Conservation (phyloP, 1,140 invertebrate genomes). For the Bombyx mandarina region DNA sequence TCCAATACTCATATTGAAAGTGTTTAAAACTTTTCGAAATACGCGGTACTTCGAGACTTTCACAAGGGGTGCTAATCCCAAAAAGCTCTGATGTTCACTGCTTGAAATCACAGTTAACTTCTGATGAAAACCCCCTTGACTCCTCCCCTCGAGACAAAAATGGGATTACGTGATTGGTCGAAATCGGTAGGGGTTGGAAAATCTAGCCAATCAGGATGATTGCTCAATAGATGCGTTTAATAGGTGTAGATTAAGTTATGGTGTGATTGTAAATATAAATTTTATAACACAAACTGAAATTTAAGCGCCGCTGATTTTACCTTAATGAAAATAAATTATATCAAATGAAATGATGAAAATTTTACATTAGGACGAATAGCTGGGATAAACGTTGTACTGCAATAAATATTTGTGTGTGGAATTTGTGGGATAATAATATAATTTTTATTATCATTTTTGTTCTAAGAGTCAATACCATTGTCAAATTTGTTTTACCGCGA, state of each 20-base stretch:
- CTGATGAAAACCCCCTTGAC: constrained; percentile 54
- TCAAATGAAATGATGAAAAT: too few species aligned
- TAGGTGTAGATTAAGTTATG: constrained; percentile 69
- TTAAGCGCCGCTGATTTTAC: too few species aligned
- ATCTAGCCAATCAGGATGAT: constrained; percentile 45
- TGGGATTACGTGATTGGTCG: constrained; percentile 42
- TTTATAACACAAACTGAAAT: constrained; percentile 27
- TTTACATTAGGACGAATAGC: too few species aligned
- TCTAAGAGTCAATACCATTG: too few species aligned
- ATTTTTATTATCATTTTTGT: too few species aligned
- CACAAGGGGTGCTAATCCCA: constrained; percentile 11
- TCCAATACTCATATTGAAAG: constrained; percentile 1
- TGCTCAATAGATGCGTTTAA: constrained; percentile 51
- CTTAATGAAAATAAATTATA: too few species aligned
- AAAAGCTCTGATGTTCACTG: constrained; percentile 43
- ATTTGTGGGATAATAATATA: too few species aligned
- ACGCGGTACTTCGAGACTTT: constrained; percentile 5
- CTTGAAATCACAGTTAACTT: constrained; percentile 40
- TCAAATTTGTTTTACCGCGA: too few species aligned
- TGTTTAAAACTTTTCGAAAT: constrained; percentile 6
- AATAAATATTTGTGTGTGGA: too few species aligned
- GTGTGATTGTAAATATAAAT: constrained; percentile 54
- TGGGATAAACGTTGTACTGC: too few species aligned
- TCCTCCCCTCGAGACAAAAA: constrained; percentile 57
- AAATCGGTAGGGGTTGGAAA: constrained; percentile 46